Evolutionary conservation across 2,113 vertebrate genomes (phyloP).

Genomic region (Vicugna pacos): DNA sequence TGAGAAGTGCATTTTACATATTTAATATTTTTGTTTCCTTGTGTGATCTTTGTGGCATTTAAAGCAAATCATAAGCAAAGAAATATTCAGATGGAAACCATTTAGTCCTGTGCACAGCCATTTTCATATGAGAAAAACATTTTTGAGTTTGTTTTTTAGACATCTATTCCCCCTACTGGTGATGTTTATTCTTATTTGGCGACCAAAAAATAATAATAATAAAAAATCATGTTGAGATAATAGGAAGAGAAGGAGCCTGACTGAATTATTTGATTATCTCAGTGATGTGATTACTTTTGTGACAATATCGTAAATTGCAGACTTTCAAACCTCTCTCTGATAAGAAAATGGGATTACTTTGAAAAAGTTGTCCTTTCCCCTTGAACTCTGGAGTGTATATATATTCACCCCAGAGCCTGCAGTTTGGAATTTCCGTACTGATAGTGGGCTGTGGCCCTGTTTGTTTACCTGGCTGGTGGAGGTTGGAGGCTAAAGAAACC

Average conservation of each 20-base stretch:
- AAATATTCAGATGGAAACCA: conserved; percentile 81
- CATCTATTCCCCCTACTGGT: conserved; percentile 91
- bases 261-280: conserved; percentile 44
- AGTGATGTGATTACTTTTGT: conserved; percentile 16
- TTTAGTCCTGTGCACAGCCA: conserved; percentile 78
- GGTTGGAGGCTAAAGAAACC: not conserved
- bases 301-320: conserved; percentile 31
- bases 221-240: conserved; percentile 42
- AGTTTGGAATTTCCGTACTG: not conserved
- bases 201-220: conserved; percentile 48
- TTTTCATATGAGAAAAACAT: conserved; percentile 84
- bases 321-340: not conserved
- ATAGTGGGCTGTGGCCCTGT: not conserved
- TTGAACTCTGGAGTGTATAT: not conserved
- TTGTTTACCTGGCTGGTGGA: not conserved
- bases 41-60: conserved; percentile 65
- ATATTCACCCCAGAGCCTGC: not conserved
- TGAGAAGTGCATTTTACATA: conserved; percentile 51
- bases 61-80: conserved; percentile 74
- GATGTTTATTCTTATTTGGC: conserved; percentile 89
- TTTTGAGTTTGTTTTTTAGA: conserved; percentile 88
- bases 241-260: conserved; percentile 58
- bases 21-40: conserved; percentile 73
- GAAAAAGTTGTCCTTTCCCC: not conserved
- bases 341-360: not conserved